Conservation (phyloP, 2,113 vertebrate genomes). For the Noctilio leporinus region DNA sequence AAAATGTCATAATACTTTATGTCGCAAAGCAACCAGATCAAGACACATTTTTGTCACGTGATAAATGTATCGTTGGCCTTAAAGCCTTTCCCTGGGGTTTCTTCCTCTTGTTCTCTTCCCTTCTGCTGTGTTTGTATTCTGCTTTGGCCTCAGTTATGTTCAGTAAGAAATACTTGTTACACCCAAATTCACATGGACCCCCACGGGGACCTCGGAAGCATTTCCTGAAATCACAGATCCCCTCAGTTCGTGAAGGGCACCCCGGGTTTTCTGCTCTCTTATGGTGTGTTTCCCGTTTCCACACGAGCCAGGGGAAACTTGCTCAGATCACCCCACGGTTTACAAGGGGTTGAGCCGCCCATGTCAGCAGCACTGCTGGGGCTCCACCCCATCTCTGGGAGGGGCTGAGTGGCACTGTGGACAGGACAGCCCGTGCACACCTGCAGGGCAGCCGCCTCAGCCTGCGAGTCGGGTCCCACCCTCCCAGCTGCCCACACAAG, state of each 20-base stretch:
- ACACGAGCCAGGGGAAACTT: neutral
- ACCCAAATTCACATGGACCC: too few species aligned
- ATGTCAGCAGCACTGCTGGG: neutral
- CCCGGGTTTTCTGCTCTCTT: neutral
- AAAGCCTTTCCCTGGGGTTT: neutral
- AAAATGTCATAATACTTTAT: conserved; percentile 43
- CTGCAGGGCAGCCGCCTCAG: neutral
- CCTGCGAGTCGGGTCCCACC: too few species aligned
- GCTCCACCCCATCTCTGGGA: neutral
- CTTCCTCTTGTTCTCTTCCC: conserved; percentile 34
- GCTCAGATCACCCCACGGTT: neutral
- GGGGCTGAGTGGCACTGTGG: neutral
- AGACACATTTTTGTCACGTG: neutral
- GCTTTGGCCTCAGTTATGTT: neutral
- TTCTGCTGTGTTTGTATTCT: neutral
- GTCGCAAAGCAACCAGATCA: conserved; percentile 51
- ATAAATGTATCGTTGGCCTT: neutral
- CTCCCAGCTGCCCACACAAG: neutral
- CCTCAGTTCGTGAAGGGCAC: neutral
- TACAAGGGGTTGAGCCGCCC: neutral
- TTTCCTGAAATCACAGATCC: neutral
- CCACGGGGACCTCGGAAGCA: neutral
- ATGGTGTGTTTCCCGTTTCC: neutral
- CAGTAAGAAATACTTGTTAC: neutral
- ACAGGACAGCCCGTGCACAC: too few species aligned